A percentile compares a stretch with the other conserved stretches of the same genome.
Conservation (phyloP, 2,797 vertebrate genomes). For the Amniataba percoides region DNA sequence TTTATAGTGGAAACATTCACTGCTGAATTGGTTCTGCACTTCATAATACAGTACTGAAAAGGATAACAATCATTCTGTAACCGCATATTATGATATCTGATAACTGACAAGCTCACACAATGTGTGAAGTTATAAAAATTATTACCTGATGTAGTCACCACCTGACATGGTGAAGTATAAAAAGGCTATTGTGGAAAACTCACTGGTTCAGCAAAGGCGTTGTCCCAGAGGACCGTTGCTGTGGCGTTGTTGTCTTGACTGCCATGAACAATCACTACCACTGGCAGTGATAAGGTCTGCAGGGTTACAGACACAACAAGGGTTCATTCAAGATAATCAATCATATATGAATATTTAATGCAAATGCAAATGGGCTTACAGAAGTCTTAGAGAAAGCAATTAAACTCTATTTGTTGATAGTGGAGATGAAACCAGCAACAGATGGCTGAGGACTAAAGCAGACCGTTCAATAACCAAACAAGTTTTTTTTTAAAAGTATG, state of each 20-base stretch:
- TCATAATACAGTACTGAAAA: neutral
- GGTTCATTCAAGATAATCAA: neutral
- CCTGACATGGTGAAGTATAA: neutral
- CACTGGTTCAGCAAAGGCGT: conserved; percentile 95
- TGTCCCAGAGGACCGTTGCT: conserved; percentile 96
- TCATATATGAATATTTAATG: neutral
- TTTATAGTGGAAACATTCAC: neutral
- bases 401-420: neutral
- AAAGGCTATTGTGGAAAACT: conserved; percentile 66
- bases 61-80: neutral
- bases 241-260: conserved; percentile 98
- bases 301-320: conserved; percentile 16
- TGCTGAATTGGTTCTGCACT: neutral
- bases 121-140: neutral
- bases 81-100: neutral
- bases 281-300: conserved; percentile 94
- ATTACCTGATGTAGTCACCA: neutral
- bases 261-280: conserved; percentile 96
- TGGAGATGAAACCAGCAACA: neutral
- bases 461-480: neutral
- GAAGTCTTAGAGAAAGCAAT: neutral
- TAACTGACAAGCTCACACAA: neutral
- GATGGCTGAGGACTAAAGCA: neutral
- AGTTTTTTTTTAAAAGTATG: neutral
- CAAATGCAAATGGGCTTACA: neutral